Conservation (phyloP, 1,140 invertebrate species). For the Spodoptera frugiperda region DNA sequence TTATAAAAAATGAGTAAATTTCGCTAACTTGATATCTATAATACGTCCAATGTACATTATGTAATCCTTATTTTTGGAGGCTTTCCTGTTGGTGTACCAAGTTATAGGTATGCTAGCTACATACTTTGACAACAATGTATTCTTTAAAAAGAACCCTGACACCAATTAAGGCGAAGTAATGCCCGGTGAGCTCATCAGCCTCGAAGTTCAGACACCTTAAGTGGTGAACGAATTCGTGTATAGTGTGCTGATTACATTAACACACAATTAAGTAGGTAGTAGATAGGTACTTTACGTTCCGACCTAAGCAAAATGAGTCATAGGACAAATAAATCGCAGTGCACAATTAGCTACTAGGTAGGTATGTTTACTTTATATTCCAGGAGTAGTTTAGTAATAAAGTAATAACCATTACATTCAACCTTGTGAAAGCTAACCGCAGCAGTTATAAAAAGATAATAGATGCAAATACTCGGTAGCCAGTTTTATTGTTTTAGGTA, state of each 20-base stretch:
- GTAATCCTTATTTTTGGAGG: not conserved
- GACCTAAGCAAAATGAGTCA: not conserved
- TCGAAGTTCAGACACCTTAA: conserved; percentile 54
- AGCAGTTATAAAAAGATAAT: too few relatives aligned
- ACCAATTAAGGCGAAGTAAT: conserved; percentile 62
- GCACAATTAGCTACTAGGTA: not conserved
- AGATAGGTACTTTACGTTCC: not conserved
- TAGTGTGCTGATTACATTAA: conserved; percentile 33
- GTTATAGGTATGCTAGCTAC: not conserved
- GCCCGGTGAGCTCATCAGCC: conserved; percentile 63
- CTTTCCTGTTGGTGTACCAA: conserved; percentile 1
- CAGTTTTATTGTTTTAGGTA: too few relatives aligned
- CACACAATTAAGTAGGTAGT: not conserved
- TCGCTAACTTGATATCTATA: too few relatives aligned
- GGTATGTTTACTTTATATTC: not conserved
- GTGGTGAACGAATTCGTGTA: conserved; percentile 43
- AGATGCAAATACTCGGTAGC: too few relatives aligned
- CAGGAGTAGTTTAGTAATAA: not conserved
- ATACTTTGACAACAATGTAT: not conserved
- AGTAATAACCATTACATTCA: not conserved
- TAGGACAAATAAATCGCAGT: not conserved
- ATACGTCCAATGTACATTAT: not conserved
- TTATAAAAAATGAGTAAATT: too few relatives aligned
- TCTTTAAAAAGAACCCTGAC: conserved; percentile 58
- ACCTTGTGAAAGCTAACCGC: not conserved